Evolutionary conservation across 2,888 invertebrate species (phyloP).

Genomic region (Argyresthia goedartella): DNA sequence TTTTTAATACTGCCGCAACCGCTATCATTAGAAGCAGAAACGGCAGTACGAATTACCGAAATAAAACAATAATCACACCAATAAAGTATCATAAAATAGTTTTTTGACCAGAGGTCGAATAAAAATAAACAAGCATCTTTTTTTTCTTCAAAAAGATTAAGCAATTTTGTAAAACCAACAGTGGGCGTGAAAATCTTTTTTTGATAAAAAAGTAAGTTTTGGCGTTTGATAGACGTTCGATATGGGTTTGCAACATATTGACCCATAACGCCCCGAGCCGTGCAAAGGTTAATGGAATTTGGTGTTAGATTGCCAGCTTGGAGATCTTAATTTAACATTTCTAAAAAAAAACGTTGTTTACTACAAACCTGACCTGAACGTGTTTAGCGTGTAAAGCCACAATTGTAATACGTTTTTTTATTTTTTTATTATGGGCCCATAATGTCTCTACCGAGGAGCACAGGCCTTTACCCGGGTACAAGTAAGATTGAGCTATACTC

Average conservation of each 20-base stretch:
- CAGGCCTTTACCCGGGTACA: too few relatives aligned
- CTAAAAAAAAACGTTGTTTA: too few relatives aligned
- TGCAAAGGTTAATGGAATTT: slow-evolving; percentile 10
- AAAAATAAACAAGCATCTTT: slow-evolving; percentile 28
- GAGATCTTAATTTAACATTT: too few relatives aligned
- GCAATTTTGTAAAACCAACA: slow-evolving; percentile 60
- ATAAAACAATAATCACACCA: slow-evolving; percentile 6
- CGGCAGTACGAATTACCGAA: background rate
- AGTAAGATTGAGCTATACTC: too few relatives aligned
- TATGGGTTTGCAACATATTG: slow-evolving; percentile 12
- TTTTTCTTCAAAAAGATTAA: slow-evolving; percentile 41
- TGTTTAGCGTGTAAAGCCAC: too few relatives aligned
- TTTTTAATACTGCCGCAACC: background rate
- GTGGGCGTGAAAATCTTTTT: slow-evolving; percentile 40
- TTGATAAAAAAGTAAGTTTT: slow-evolving; percentile 12
- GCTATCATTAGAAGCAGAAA: background rate
- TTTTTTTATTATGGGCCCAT: too few relatives aligned
- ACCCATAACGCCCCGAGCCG: slow-evolving; percentile 10
- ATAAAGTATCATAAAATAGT: slow-evolving; percentile 7
- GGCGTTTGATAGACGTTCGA: slow-evolving; percentile 14
- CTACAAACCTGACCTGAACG: too few relatives aligned
- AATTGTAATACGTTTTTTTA: too few relatives aligned
- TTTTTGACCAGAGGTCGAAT: background rate
- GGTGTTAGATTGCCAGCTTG: background rate
- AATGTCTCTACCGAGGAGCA: too few relatives aligned